A percentile compares a stretch with the other conserved stretches of the same genome.
phyloP scores from a whole-genome alignment of 2,797 vertebrate genomes.

The Syngnathus acus region DNA sequence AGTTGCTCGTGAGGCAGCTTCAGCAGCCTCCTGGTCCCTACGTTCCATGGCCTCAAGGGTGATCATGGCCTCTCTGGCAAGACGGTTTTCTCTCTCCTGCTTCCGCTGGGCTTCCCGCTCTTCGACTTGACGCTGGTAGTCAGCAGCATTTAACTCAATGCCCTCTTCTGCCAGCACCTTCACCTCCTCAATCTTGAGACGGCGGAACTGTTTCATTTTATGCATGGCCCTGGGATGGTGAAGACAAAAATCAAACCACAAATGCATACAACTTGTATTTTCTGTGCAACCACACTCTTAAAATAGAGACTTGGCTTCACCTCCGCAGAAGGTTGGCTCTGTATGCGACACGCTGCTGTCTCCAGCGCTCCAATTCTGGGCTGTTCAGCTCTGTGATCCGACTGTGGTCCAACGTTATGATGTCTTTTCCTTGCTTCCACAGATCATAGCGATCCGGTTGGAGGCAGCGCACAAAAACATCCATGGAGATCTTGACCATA shows the following conservation, averaged over 20 bases:
- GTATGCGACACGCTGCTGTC: constrained; percentile 71
- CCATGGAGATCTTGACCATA: constrained; percentile 99
- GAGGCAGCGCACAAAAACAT: constrained; percentile 90
- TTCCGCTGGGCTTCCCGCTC: constrained; percentile 73
- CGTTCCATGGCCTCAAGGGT: constrained; percentile 72
- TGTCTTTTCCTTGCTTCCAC: constrained; percentile 94
- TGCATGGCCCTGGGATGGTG: constrained; percentile 74
- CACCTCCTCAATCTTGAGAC: constrained; percentile 87
- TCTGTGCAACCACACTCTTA: neutral
- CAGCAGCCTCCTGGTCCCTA: constrained; percentile 57
- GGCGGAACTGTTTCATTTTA: constrained; percentile 82
- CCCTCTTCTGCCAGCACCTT: constrained; percentile 78
- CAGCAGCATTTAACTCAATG: constrained; percentile 63
- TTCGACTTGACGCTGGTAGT: constrained; percentile 70
- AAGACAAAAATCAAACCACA: neutral
- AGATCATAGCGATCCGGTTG: constrained; percentile 90
- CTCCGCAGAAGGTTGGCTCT: constrained; percentile 79
- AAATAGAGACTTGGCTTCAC: constrained; percentile 53
- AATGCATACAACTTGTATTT: neutral
- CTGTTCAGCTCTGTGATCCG: constrained; percentile 81
- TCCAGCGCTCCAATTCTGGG: constrained; percentile 84
- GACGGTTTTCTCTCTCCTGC: constrained; percentile 63
- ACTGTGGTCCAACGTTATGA: constrained; percentile 81
- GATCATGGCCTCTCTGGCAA: constrained; percentile 68
- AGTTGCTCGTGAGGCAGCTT: constrained; percentile 39